phyloP scores from a whole-genome alignment of 2,113 vertebrate genomes.

The Varanus komodoensis region DNA sequence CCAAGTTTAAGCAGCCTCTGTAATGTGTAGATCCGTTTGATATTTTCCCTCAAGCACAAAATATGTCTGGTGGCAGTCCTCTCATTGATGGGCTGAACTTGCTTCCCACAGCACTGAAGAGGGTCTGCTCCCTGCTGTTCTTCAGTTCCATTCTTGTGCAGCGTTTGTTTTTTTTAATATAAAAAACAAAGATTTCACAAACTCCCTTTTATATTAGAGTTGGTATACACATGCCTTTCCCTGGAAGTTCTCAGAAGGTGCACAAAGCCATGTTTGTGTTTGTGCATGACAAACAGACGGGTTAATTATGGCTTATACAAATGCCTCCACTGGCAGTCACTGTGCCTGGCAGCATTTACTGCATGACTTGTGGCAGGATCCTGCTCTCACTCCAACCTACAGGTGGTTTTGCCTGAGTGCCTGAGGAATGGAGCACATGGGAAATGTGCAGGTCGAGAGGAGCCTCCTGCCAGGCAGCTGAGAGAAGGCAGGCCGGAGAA shows the following conservation, averaged over 20 bases:
- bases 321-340: neutral
- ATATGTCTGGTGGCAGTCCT: neutral
- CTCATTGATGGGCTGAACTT: neutral
- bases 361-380: neutral
- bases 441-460: neutral
- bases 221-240: neutral
- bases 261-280: neutral
- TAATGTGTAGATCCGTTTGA: neutral
- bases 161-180: neutral
- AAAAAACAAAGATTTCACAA: neutral
- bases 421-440: neutral
- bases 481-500: neutral
- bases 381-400: neutral
- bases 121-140: neutral
- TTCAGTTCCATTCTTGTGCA: neutral
- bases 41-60: neutral
- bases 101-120: neutral
- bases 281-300: neutral
- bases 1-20: too few species aligned
- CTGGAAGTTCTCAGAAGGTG: neutral
- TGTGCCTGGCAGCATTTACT: neutral
- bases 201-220: neutral
- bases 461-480: neutral
- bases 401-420: neutral
- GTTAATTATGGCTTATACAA: neutral